A percentile compares a stretch with the other conserved stretches of the same genome.
Evolutionary conservation across 53 echinoderm and acorn worm species (phyloP).

Genomic region (Pentamera pediparva): DNA sequence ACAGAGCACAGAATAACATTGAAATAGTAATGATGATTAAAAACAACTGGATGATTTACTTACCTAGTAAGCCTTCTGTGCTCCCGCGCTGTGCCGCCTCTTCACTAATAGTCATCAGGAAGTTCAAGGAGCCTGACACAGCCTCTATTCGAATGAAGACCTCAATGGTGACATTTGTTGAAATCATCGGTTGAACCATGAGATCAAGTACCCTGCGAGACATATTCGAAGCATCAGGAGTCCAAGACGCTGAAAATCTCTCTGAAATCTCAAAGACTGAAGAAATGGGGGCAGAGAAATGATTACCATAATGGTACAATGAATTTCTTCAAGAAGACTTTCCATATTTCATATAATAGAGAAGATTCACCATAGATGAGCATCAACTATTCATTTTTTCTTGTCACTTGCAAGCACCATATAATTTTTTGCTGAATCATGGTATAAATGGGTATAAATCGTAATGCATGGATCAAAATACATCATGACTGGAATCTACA

Average conservation of each 20-base stretch:
- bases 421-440: too few relatives aligned
- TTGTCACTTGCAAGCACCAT: too few relatives aligned
- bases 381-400: too few relatives aligned
- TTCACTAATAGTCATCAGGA: not conserved
- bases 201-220: not conserved
- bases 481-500: too few relatives aligned
- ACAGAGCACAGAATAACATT: not conserved
- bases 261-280: not conserved
- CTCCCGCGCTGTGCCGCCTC: not conserved
- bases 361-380: too few relatives aligned
- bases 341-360: too few relatives aligned
- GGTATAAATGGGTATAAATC: too few relatives aligned
- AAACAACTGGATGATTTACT: not conserved
- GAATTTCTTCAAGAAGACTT: too few relatives aligned
- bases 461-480: too few relatives aligned
- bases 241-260: not conserved
- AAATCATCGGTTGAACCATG: not conserved
- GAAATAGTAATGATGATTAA: not conserved
- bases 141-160: not conserved
- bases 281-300: too few relatives aligned
- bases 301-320: too few relatives aligned
- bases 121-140: not conserved
- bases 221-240: not conserved
- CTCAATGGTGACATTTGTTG: not conserved
- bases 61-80: constrained; percentile 6